Evolutionary conservation across 2,113 vertebrate genomes (phyloP), one percentile per base, ranked within the genome.

Genomic region (Ibidorhyncha struthersii): DNA sequence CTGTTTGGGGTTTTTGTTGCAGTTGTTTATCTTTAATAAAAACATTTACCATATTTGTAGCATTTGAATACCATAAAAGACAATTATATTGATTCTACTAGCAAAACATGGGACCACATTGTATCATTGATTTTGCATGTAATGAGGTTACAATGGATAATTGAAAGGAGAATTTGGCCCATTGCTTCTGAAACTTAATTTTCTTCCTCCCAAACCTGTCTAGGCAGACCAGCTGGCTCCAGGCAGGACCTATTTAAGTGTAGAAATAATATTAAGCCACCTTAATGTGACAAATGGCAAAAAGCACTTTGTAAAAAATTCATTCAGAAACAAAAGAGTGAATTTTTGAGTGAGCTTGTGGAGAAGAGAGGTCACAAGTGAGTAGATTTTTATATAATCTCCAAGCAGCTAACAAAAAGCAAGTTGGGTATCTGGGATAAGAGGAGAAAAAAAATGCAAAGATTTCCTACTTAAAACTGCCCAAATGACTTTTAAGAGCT

Each of bases 91-190:
- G 82, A 85, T 97, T 96, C 79, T 74, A 85, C 58, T 63, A 90
- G 91, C n/a, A 81, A 94, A 97, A 93, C 36, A 90, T 34, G 6
- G 74, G 78, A 93, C 70, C n/a, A 86, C 74, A 59, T 36, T 88
- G 58, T 94, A 87, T 93, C 93, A 95, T 96, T 91, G 93, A 93
- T 97, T 96, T 96, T 96, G 58, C 55, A 67, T 40, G 12, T 97
- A 96, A 97, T 77, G 78, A 90, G 71, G 29, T 97, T 97, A 94
- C 52, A 90, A 73, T 82, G 85, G 86, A 77, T 96, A 97, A 97
- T 94, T 97, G 96, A 97, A 96, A 97, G 96, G 67, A 85, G 84
- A 94, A 96, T 96, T 97, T 96, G 90, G 73, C 79, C 93, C 79
- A 66, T 91, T 96, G 86, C 73, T 94, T 88, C 70, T 77, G 82